Evolutionary conservation across 2,113 vertebrate genomes (phyloP), one percentile per base, ranked within the genome.

Genomic region (Platichthys stellatus): DNA sequence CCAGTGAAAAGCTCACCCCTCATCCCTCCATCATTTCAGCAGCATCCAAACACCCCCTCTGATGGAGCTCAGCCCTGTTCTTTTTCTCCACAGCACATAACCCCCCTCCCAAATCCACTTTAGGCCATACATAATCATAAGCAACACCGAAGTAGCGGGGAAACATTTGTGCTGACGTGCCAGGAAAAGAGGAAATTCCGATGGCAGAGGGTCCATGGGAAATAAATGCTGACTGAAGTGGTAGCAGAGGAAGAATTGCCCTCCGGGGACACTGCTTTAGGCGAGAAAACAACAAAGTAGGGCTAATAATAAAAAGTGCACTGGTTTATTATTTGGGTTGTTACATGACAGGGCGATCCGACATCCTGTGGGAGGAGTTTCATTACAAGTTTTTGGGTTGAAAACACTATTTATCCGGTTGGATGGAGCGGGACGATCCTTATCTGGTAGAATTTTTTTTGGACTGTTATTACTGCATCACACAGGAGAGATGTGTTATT

Each of bases 161-260:
- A 28, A 28, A 63, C 65, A 82, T 81, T 83, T 89, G 76, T 83
- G 89, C 88, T 93, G 91, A 90, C 83, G 35, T 58, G 47, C 61
- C 20, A 71, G 60, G 57, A 83, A 78, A 28, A 83, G 76, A 28
- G 26, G 3, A 28, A 79, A 81, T 68, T 74, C 53, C 54, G 20
- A 70, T 66, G 57, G 78, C 23, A 53, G 51, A 72, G 28, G 78
- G 66, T 81, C 82, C 80, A 69, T 56, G 66, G 64, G 81, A 86
- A 83, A 89, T 74, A 84, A 84, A 66, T 58, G 88, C 90, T 91
- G 86, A 92, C 83, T 78, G 80, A 69, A 76, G 84, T 60, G 54
- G 64, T 63, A 62, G 31, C 53, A 31, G 43, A 76, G 75, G 72
- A 81, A 73, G 61, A 61, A 80, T 40, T 79, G 58, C 70, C 63